Evolutionary conservation across 2,797 vertebrate genomes (phyloP), one percentile per base, ranked within the genome.

Genomic region (Sciaenops ocellatus): DNA sequence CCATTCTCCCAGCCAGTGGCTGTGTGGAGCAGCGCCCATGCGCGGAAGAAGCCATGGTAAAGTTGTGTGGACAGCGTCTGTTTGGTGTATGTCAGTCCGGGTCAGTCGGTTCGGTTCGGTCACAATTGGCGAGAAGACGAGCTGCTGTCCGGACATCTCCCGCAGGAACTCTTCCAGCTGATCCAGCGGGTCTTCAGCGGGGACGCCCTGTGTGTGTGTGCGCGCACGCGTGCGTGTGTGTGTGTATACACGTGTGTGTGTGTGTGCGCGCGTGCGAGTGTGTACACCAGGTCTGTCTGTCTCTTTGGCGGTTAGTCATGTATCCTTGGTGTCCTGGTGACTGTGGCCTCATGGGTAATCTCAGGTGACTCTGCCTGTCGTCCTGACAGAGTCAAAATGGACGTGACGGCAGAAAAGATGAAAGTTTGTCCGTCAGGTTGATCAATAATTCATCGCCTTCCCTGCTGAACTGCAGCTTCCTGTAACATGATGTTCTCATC

Each of bases 151-250:
- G 56, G 56, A 71, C 15, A 24, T 60, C 3, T 70, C 46, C 20
- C 46, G 42, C 68, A 95, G 96, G 76, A 97, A 97, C 93, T 97
- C 90, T 97, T 96, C 87, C 96, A 97, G 94, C 94, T 97, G 84
- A 96, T 96, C 77, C 96, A 97, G 92, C 94, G 96, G 83, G 95
- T 97, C 86, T 96, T 96, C 79, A 97, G 96, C 84, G 96, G 96
- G 69, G 96, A 97, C 90, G 96, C 97, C 65, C 96, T 97, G 20
- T 30, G 62, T 48, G 62, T 20, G 11, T 34, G 16, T 34, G 17
- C 69, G 59, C 44, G 26, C 46, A 0, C 8, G 4, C 96, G 67
- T 96, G 95, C 79, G 18, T 47, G 12, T 97, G 71, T 96, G 94
- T 81, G 96, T 97, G 24, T 26, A 5, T 1, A 48, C 62, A 48